These are phyloP conservation scores for Drosophila pseudotakahashii DNA, from an alignment of 2,888 invertebrate species.

Conservation along the genomic window DNA sequence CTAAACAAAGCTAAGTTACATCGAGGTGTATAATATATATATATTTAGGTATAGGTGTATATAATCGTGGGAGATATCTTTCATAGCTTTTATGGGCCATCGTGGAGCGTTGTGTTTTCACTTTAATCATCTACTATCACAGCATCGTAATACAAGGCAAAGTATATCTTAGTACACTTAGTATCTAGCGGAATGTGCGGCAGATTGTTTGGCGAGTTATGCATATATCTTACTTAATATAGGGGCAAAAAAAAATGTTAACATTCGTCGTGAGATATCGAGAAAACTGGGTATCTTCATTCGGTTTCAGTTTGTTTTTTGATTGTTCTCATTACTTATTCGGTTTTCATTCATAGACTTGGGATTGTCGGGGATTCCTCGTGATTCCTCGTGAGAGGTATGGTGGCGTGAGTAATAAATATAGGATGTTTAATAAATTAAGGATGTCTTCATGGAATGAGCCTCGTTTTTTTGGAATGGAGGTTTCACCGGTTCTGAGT, in stretches of 20 bases:
- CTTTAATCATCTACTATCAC: constrained; percentile 66
- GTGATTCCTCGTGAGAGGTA: constrained; percentile 21
- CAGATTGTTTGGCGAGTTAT: constrained; percentile 47
- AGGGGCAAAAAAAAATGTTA: constrained; percentile 4
- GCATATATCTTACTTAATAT: constrained; percentile 1
- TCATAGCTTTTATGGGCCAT: constrained; percentile 18
- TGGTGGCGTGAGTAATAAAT: constrained; percentile 24
- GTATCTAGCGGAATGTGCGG: constrained; percentile 29
- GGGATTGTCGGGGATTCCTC: constrained; percentile 2
- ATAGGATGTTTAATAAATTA: constrained; percentile 35
- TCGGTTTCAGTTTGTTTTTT: constrained; percentile 1
- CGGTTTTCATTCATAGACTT: constrained; percentile 31
- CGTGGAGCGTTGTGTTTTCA: constrained; percentile 8
- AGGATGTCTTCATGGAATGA: constrained; percentile 37
- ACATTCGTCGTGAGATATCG: neutral
- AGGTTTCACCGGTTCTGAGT: constrained; percentile 19
- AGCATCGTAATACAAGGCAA: constrained; percentile 71
- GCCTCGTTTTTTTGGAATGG: constrained; percentile 35
- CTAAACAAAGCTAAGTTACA: constrained; percentile 14
- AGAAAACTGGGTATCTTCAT: constrained; percentile 13
- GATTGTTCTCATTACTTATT: constrained; percentile 19
- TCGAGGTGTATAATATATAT: constrained; percentile 6
- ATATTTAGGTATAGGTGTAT: neutral
- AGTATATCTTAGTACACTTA: constrained; percentile 41
- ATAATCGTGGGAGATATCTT: constrained; percentile 15